Evolutionary conservation across 2,888 invertebrate species (phyloP).

Genomic region (Mamestra brassicae): DNA sequence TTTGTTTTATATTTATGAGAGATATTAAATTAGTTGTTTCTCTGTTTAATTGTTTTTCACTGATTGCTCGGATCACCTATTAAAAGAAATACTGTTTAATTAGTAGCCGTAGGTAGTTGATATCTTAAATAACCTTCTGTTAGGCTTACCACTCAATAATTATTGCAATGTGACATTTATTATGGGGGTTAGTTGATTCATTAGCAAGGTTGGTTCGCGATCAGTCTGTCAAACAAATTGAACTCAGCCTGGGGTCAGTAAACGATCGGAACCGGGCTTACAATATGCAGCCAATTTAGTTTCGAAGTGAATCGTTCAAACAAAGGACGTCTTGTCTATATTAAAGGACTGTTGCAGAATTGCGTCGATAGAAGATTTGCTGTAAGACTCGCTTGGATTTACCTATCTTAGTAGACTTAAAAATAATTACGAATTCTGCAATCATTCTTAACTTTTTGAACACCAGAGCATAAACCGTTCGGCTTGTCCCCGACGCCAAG

Average conservation of each 20-base stretch:
- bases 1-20: background rate
- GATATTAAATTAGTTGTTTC: background rate
- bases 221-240: constrained; percentile 39
- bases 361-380: background rate
- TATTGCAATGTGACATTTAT: background rate
- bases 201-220: constrained; percentile 22
- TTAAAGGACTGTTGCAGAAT: background rate
- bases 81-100: background rate
- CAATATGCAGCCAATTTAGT: constrained; percentile 39
- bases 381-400: constrained; percentile 20
- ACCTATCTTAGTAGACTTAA: background rate
- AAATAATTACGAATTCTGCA: background rate
- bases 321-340: constrained; percentile 17
- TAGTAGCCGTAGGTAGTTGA: background rate
- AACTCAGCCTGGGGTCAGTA: constrained; percentile 33
- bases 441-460: background rate
- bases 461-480: no score
- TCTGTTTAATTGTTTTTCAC: background rate
- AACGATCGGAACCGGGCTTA: constrained; percentile 18
- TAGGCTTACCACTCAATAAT: background rate
- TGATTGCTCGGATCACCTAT: background rate
- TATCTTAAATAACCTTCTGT: background rate
- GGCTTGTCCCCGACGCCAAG: no score
- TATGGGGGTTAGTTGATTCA: constrained; percentile 17
- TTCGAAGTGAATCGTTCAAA: constrained; percentile 7